Base-by-base conservation (phyloP, 2,888 invertebrate species). In the Machimus rusticus region DNA sequence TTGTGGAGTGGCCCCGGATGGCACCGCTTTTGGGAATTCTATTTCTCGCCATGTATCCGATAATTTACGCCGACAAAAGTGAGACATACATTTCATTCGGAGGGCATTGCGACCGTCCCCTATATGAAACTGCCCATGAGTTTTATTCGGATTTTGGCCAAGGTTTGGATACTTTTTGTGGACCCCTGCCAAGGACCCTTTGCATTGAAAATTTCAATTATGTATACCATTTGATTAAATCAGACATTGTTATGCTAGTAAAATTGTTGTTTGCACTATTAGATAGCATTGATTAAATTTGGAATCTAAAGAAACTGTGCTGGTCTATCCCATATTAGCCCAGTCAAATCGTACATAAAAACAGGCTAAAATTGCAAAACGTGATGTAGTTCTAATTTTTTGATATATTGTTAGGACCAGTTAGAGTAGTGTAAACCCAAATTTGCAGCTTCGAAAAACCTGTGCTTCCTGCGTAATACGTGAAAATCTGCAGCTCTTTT, bases 51-150 rank as follows among this genome's bases (percentile, higher is more conserved):
- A 81, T 55, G 51, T 57, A 37, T 31, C 19, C 19, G 34, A 66
- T 85, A 85, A 85, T 87, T 86, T 86, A 86, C 78, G 46, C 77
- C 86, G 87, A 86, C 86, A 77, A 79, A 66, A 87, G 86, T 86
- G 79, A 77, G 79, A 86, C 87, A 87, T 87, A 74, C 77, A 86
- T 87, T 87, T 79, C 79, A 79, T 74, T 55, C 77, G 76, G 34
- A 76, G n/a, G 39, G 76, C n/a, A 16, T 16, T 6, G 12, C 9
- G 66, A n/a, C n/a, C 51, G 19, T n/a, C 51, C 66, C 66, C 9
- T 66, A 9, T 23, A 8, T 28, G 66, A 4, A 23, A 66, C 66
- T 66, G 66, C 12, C 23, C 28, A 66, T 57, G 66, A 28, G 28
- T 66, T 23, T 23, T 66, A 19, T 23, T 28, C 28, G 66, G 28